Evolutionary conservation across 2,888 invertebrate species (phyloP), one percentile per base, ranked within the genome.

Genomic region (Clusia tigrina): DNA sequence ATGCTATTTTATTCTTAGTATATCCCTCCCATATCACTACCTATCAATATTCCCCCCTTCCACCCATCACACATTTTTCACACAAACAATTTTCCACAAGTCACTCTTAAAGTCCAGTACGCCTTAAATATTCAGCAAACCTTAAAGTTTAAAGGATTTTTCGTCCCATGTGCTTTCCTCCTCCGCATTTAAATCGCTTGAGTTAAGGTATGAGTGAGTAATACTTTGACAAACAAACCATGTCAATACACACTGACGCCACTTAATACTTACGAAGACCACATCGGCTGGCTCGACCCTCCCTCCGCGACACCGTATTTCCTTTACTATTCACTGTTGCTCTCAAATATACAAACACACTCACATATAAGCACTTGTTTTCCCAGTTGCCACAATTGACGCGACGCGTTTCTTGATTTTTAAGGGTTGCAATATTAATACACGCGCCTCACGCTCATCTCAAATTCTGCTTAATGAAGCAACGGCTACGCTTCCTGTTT

Each of bases 401-500:
- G 59, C 23, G 38, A 24, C 56, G 58, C 46, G 60, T 63, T 60
- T 58, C 61, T 64, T 60, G 58, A 58, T 32, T 54, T 54, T 61
- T 58, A 57, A 54, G 60, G 64, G 61, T 23, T 58, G 60, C 38
- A 54, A 26, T 42, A 57, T 46, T 54, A 58, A 46, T 56, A 58
- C 51, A 32, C 63, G 52, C 60, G 60, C 61, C 58, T 38, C 64
- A 59, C 67, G 61, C 68, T 71, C 72, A 72, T 74, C 71, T 76
- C 70, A 73, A 76, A 74, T 77, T 75, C 74, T 73, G 77, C 77
- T 77, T 77, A 77, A 77, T 77, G 77, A 77, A 77, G 78, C 77
- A 77, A 77, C 77, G 78, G 73, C 78, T 71, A 70, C 76, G 77
- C 70, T 76, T 77, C 80, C 79, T 78, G 79, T 79, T 78, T 76